Base-by-base conservation (phyloP, 1,140 invertebrate species). In the Pseudomyrmex cubaensis region DNA sequence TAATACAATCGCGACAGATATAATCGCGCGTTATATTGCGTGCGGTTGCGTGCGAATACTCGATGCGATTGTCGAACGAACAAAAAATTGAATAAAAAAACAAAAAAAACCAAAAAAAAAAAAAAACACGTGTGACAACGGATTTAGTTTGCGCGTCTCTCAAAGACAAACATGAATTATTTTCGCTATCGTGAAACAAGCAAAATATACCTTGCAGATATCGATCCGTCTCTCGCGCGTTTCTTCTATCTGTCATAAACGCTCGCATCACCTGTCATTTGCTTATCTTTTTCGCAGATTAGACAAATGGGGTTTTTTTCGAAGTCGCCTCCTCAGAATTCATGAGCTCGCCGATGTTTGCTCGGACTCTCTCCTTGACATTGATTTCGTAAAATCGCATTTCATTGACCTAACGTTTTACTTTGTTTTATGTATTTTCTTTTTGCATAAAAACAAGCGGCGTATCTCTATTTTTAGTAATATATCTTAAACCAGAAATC, bases 331-430 rank as follows among this genome's bases (percentile, higher is more conserved):
- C 25, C 67, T 82, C 48, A 82, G 80, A 82, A 86, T 86, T 85
- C 85, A 85, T 82, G 85, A 86, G 48, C 20, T 67, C 44, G 62
- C 46, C 66, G 50, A 54, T 25, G 64, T 63, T 62, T 9, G 20
- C 22, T 70, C 50, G 54, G 69, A 50, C 62, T 64, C 83, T 77
- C 66, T 35, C 73, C 61, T 69, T 67, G 69, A 72, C 82, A 67
- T 84, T 78, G 67, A 74, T 66, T 78, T 73, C 50, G 73, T 57
- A 54, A 78, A 80, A 85, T 82, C 69, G 75, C n/a, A 86, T 85
- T 82, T 85, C 84, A 56, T 84, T 69, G 73, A 85, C 82, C 82
- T n/a, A 84, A 48, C 83, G 25, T 67, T 78, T 20, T 25, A 20
- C 15, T 54, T 7, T 70, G 54, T 75, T 69, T 80, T 59, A 4